A percentile compares a stretch with the other conserved stretches of the same genome.
Conservation (phyloP, 2,797 vertebrate genomes). For the Tokudaia tokunoshimensis region DNA sequence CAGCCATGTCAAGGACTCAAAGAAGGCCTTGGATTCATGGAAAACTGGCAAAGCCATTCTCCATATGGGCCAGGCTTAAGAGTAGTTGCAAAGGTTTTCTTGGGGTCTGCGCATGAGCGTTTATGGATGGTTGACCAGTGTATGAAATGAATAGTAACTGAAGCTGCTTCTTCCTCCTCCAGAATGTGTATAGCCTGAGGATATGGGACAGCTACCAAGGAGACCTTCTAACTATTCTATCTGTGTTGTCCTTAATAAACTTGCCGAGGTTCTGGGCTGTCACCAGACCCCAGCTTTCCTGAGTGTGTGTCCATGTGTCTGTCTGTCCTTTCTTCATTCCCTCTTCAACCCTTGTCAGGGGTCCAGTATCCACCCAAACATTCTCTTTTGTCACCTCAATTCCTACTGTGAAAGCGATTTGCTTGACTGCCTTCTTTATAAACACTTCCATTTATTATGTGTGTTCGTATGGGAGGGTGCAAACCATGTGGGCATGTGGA, state of each 20-base stretch:
- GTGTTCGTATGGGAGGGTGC: no score
- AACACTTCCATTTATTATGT: background rate
- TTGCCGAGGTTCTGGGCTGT: background rate
- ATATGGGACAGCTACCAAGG: background rate
- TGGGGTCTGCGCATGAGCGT: background rate
- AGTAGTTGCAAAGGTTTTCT: background rate
- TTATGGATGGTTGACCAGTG: background rate
- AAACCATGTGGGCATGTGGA: background rate
- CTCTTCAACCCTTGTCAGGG: background rate
- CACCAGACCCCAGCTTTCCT: background rate
- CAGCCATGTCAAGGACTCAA: background rate
- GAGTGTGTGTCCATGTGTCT: no score
- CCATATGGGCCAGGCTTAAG: background rate
- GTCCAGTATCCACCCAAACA: background rate
- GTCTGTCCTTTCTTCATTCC: background rate
- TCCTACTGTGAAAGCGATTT: background rate
- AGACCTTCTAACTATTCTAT: background rate
- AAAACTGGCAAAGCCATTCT: background rate
- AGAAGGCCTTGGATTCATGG: background rate
- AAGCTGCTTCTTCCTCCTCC: background rate
- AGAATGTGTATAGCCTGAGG: no score
- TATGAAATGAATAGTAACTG: background rate
- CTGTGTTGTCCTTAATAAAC: background rate
- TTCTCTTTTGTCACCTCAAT: no score
- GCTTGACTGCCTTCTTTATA: background rate